Evolutionary conservation across 1,140 invertebrate genomes (phyloP).

Genomic region (Idris sp.): DNA sequence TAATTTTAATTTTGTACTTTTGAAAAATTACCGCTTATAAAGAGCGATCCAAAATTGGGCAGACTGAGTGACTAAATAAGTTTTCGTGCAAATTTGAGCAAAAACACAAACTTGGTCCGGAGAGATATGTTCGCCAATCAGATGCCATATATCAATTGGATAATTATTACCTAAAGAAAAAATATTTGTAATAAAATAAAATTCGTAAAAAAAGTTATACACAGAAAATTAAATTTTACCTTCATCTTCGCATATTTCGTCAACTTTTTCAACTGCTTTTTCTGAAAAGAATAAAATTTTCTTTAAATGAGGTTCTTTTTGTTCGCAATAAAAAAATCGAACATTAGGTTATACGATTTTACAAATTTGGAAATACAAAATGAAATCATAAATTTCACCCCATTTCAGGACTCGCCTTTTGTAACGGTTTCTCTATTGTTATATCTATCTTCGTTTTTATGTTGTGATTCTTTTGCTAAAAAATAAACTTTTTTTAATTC

Average conservation of each 20-base stretch:
- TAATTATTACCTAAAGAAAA: constrained; percentile 31
- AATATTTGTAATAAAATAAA: background rate
- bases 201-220: too few species aligned
- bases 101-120: constrained; percentile 43
- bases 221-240: background rate
- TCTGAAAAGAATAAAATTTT: constrained; percentile 3
- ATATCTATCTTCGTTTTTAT: too few species aligned
- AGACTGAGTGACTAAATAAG: constrained; percentile 42
- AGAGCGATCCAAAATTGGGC: constrained; percentile 34
- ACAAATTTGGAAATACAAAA: too few species aligned
- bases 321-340: too few species aligned
- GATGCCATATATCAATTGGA: constrained; percentile 42
- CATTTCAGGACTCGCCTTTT: too few species aligned
- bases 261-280: constrained; percentile 3
- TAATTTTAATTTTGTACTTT: background rate
- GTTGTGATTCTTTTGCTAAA: too few species aligned
- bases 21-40: constrained; percentile 23
- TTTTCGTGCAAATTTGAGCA: constrained; percentile 44
- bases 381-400: too few species aligned
- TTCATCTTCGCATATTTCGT: background rate
- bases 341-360: too few species aligned
- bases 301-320: too few species aligned
- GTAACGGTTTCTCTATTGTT: too few species aligned
- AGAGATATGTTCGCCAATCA: constrained; percentile 36
- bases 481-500: too few species aligned